Percentiles rank a stretch among this genome's conserved stretches.
Evolutionary conservation across 2,113 vertebrate genomes (phyloP).

Genomic region (Phalacrocorax aristotelis): DNA sequence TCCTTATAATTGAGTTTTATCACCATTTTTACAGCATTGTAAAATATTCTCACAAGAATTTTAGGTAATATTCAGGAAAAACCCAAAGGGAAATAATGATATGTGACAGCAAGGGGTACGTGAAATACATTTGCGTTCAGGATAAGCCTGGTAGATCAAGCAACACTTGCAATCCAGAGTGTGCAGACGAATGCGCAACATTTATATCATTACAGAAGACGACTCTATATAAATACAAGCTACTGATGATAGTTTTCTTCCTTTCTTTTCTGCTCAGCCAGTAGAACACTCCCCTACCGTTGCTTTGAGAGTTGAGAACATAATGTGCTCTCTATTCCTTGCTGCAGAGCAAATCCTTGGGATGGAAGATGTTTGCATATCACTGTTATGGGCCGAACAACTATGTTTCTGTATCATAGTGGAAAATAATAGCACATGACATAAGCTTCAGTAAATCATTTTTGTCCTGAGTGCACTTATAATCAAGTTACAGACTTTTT

Average conservation of each 20-base stretch:
- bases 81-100: not conserved
- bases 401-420: constrained; percentile 34
- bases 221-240: not conserved
- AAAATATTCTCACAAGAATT: not conserved
- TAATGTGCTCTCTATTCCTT: constrained; percentile 33
- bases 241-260: not conserved
- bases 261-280: not conserved
- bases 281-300: not conserved
- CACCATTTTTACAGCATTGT: not conserved
- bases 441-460: constrained; percentile 26
- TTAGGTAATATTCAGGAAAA: not conserved
- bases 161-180: not conserved
- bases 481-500: not conserved
- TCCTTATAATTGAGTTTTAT: not conserved
- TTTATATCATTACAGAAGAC: not conserved
- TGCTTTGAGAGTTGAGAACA: not conserved
- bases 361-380: constrained; percentile 35
- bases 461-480: constrained; percentile 17
- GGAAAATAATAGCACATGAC: constrained; percentile 50
- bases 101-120: not conserved
- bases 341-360: not conserved
- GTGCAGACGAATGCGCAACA: not conserved
- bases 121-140: not conserved
- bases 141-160: not conserved
- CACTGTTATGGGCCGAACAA: constrained; percentile 10